Percentiles rank a stretch among this genome's conserved stretches.
These are phyloP conservation scores for Harpegnathos saltator DNA, from an alignment of 1,140 invertebrate species.

Conservation along the genomic window DNA sequence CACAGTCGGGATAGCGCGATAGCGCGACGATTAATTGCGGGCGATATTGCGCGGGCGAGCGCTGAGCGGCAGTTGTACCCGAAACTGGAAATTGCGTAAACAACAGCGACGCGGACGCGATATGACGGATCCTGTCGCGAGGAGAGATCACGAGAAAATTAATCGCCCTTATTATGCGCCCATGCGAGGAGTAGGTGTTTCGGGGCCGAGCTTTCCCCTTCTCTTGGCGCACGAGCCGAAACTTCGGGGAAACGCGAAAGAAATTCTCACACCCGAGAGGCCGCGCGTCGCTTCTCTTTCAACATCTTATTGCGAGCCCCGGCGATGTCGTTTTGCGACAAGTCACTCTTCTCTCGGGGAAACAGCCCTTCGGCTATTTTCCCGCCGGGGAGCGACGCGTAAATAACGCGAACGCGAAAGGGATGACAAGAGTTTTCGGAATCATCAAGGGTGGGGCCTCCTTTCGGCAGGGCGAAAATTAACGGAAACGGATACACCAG, in stretches of 20 bases:
- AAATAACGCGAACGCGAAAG: slow-evolving; percentile 49
- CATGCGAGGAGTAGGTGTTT: slow-evolving; percentile 21
- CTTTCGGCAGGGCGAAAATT: slow-evolving; percentile 39
- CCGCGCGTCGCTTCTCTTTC: slow-evolving; percentile 38
- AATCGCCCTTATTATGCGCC: slow-evolving; percentile 12
- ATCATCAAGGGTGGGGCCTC: slow-evolving; percentile 71
- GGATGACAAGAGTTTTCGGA: slow-evolving; percentile 34
- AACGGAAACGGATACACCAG: slow-evolving; percentile 11
- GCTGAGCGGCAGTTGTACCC: not conserved
- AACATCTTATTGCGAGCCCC: slow-evolving; percentile 71
- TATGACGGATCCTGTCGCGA: not conserved
- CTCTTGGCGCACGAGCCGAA: not conserved
- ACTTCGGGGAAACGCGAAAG: slow-evolving; percentile 53
- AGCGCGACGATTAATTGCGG: not conserved
- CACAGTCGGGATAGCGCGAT: not conserved
- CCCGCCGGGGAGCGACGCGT: slow-evolving; percentile 14
- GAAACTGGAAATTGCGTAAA: not conserved
- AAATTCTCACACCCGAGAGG: slow-evolving; percentile 64
- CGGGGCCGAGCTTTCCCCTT: not conserved
- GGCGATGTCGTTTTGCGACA: slow-evolving; percentile 66
- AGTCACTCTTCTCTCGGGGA: slow-evolving; percentile 52
- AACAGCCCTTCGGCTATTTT: slow-evolving; percentile 51
- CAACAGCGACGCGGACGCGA: not conserved
- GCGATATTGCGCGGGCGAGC: not conserved
- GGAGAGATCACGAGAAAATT: not conserved